Evolutionary conservation across 2,797 vertebrate species (phyloP), one percentile per base, ranked within the genome.

Genomic region (Phylloscopus collybita): DNA sequence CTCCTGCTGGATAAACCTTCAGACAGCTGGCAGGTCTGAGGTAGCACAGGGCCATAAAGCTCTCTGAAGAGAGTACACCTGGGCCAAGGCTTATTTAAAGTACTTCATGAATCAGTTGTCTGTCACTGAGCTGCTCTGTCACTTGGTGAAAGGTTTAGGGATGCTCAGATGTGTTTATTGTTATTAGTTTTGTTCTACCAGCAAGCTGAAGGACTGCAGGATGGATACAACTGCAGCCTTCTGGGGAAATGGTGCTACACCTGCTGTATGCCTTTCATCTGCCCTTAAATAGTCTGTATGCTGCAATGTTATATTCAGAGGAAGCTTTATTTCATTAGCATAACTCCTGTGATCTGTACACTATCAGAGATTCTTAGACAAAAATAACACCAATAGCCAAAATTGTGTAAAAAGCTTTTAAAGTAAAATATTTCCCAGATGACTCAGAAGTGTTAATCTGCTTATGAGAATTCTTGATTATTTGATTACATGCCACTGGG

Each of bases 401-500:
- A 94, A 95, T 11, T 74, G 38, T 49, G 64, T 34, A 50, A 84
- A 95, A 95, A 97, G 94, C 73, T 80, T 92, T 87, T 93, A 93
- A 92, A 84, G 74, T 73, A 89, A 88, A 97, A 88, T 91, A 65
- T 91, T 90, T 98, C 97, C 97, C 97, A 76, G 13, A 84, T 86
- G 96, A 97, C 96, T 97, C 97, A 97, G 92, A 96, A 97, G 66
- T 94, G 89, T 97, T 98, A 97, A 98, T 78, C 78, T 96, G 94
- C 74, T 91, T 93, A 78, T 14, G 29, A 95, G 92, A 95, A 98
- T 95, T 98, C 97, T 97, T 98, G 97, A 97, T 96, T 95, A 97
- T 97, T 97, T 97, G 97, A 98, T 98, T 98, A 96, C 66, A 88
- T 97, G 96, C 97, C 95, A 94, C 64, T 94, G 94, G 97, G 95